Evolutionary conservation across 2,888 invertebrate genomes (phyloP), one percentile per base, ranked within the genome.

Genomic region (Hybos culiciformis): DNA sequence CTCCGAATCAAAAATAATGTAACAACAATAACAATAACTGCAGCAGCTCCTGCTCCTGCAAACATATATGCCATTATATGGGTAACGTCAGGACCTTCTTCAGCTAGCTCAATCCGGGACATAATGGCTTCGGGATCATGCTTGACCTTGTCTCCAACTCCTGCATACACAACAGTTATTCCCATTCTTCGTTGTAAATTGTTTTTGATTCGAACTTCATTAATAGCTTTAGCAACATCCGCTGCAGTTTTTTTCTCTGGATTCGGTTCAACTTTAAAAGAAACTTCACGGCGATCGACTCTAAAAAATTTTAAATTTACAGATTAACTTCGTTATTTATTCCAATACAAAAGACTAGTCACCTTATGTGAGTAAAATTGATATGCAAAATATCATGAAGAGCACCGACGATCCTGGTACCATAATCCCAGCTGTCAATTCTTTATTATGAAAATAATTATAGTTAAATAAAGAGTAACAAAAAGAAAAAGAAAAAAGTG

Each of bases 81-180:
- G 58, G 69, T 62, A 58, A 73, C 55, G 64, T 64, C 59, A 49
- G 66, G 56, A 7, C 65, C 63, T 47, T 70, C 68, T 31, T 64
- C 64, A 46, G 57, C 59, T 38, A 62, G 50, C 38, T 64, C 62
- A n/a, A 66, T 61, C 39, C 58, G 59, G 3, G 63, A 52, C 1
- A 63, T 56, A n/a, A 66, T 61, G 37, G 56, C 54, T 36, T 54
- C 55, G 42, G 61, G 59, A 32, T 52, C 54, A 36, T 59, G 57
- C 50, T 62, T 73, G 69, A 84, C 86, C 72, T 79, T 77, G 56
- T 86, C 81, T 20, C 88, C 88, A 44, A 88, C 78, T 26, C 86
- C 87, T 18, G 82, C 80, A 23, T 77, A 72, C 19, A 76, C 60
- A 36, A 87, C 75, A 52, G 78, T 76, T 7, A 82, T 74, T 23